Percentiles rank a stretch among this genome's conserved stretches.
These are phyloP conservation scores for Meandrusa payeni DNA, from an alignment of 2,888 invertebrate genomes.

Conservation along the genomic window DNA sequence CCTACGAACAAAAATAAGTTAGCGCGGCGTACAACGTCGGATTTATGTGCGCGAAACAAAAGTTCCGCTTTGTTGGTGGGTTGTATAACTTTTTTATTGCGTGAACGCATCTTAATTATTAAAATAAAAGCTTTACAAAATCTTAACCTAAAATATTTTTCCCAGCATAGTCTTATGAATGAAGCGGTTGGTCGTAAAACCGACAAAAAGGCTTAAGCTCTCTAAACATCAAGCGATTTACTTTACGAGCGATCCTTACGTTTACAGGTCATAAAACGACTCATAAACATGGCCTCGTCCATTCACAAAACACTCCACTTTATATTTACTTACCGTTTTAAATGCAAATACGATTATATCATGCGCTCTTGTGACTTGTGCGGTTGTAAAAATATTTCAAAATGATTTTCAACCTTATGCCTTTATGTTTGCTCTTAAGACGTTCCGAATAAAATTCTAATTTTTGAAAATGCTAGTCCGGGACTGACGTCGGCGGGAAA, in stretches of 20 bases:
- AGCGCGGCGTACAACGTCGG: conserved; percentile 51
- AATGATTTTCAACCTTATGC: conserved; percentile 42
- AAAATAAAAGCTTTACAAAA: conserved; percentile 5
- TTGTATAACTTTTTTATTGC: conserved; percentile 8
- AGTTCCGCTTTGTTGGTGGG: conserved; percentile 29
- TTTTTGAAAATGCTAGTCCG: conserved; percentile 31
- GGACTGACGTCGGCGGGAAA: conserved; percentile 58
- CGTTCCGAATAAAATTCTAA: conserved; percentile 29
- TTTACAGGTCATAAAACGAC: conserved; percentile 75
- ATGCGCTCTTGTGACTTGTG: conserved; percentile 51
- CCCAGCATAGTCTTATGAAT: conserved; percentile 14
- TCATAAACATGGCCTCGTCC: conserved; percentile 70
- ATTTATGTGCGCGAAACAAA: conserved; percentile 72
- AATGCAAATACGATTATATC: conserved; percentile 72
- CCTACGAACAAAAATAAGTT: conserved; percentile 77
- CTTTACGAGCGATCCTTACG: conserved; percentile 74
- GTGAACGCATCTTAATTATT: conserved; percentile 7
- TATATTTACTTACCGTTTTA: conserved; percentile 74
- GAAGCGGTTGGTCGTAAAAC: conserved; percentile 15
- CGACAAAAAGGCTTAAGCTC: conserved; percentile 33
- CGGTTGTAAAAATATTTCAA: conserved; percentile 36
- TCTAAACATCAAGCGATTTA: conserved; percentile 60
- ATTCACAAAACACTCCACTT: conserved; percentile 68
- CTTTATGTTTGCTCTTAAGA: conserved; percentile 25
- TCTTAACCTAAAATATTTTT: conserved; percentile 4